Evolutionary conservation across 2,888 invertebrate genomes (phyloP), one percentile per base, ranked within the genome.

Genomic region (Tineola bisselliella): DNA sequence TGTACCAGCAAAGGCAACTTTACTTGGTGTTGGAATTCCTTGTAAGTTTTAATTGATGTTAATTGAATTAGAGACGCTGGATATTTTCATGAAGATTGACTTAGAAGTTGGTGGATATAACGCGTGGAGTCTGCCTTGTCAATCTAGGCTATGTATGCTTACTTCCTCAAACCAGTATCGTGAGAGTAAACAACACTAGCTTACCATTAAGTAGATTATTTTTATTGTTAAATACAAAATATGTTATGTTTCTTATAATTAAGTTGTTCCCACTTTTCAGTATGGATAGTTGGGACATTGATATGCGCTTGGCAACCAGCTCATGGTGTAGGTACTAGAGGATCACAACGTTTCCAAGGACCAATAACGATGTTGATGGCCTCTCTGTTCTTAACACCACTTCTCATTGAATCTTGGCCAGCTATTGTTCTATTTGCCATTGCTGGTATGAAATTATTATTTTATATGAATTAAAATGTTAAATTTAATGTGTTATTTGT

Each of bases 401-500:
- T 90, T 54, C 71, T 91, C 15, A 71, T 88, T 4, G 88, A 89
- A 66, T 89, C 90, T 44, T 91, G 91, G 89, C 89, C 89, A 38
- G 90, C 90, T 19, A 83, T 90, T 54, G 74, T 89, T 6, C 81
- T 91, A 57, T 91, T 91, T 79, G 81, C 89, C 63, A 77, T 86
- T 63, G 89, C 90, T 70, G 91, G 91, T 90, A 76, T 68, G 69
- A 48, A 43, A 25, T 25, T 25, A 25, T 25, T 25, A 2, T 25
- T 25, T 25, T 25, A 25, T 25, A n/a, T n/a, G n/a, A n/a, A n/a
- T n/a, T n/a, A 31, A 31, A 31, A 31, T 31, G 31, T 8, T 31
- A 31, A 31, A 31, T 31, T 31, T 31, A 10, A 31, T 31, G 31
- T n/a, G n/a, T n/a, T n/a, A n/a, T n/a, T n/a, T n/a, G n/a, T n/a